These are phyloP conservation scores for Tragulus kanchil DNA, from an alignment of 2,113 vertebrate species.

Conservation along the genomic window DNA sequence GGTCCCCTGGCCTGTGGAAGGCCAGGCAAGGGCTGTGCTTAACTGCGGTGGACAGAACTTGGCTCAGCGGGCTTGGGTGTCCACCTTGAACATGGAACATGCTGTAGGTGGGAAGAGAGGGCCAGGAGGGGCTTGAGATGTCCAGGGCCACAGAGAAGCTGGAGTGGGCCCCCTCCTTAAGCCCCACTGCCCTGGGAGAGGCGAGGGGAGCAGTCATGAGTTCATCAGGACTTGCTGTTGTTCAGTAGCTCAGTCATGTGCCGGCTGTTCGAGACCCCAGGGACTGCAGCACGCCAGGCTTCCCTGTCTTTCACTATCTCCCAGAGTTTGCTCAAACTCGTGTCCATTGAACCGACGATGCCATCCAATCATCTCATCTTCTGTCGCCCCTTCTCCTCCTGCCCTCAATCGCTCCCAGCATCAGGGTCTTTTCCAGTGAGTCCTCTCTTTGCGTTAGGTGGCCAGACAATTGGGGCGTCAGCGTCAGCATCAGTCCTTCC, in stretches of 20 bases:
- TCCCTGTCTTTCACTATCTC: not conserved
- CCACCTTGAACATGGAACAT: not conserved
- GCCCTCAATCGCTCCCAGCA: not conserved
- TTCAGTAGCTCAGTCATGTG: not conserved
- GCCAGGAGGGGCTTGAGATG: not conserved
- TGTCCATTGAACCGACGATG: not conserved
- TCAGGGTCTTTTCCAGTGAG: not conserved
- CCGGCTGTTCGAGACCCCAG: not conserved
- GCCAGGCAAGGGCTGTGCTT: not conserved
- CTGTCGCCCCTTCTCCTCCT: not conserved
- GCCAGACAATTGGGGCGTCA: not conserved
- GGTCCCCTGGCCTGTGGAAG: not conserved
- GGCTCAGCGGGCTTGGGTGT: not conserved
- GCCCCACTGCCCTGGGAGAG: accelerated
- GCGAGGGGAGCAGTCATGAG: accelerated
- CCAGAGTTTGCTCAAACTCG: not conserved
- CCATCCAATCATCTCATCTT: not conserved
- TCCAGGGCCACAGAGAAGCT: not conserved
- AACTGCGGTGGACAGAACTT: not conserved
- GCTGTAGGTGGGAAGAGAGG: not conserved
- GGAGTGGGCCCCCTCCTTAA: no score
- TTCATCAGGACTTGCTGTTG: not conserved
- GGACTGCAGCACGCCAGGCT: not conserved
- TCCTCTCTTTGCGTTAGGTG: not conserved
- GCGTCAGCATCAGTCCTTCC: not conserved